phyloP scores from a whole-genome alignment of 92 coral and sea anemone genomes.

The Montipora capitata region DNA sequence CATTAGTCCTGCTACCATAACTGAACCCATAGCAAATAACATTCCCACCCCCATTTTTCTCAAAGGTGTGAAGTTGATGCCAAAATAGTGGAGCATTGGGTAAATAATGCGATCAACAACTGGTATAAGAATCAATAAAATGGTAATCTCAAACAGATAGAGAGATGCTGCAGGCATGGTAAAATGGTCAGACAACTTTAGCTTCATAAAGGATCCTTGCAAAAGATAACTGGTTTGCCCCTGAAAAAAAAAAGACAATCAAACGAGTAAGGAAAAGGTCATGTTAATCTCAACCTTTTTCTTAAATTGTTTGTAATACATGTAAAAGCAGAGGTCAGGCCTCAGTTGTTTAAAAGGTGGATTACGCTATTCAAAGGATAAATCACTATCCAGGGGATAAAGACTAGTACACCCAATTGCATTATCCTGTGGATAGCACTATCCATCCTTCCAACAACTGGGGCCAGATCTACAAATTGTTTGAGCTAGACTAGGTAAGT shows the following conservation, averaged over 20 bases:
- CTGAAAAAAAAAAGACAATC: neutral
- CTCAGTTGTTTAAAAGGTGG: too few species aligned
- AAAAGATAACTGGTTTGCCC: conserved; percentile 60
- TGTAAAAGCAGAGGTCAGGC: too few species aligned
- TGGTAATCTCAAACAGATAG: conserved; percentile 57
- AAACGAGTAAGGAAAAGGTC: neutral
- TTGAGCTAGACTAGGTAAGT: too few species aligned
- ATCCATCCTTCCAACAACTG: too few species aligned
- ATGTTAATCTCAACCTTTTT: too few species aligned
- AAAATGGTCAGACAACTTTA: conserved; percentile 45
- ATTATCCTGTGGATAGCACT: too few species aligned
- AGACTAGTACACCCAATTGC: too few species aligned
- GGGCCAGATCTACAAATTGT: too few species aligned
- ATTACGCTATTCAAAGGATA: too few species aligned
- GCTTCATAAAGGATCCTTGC: conserved; percentile 79
- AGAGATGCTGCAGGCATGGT: conserved; percentile 87
- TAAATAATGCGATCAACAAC: conserved; percentile 51
- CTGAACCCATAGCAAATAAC: conserved; percentile 68
- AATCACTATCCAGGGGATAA: too few species aligned
- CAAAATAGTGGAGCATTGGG: conserved; percentile 52
- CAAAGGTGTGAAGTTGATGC: conserved; percentile 60
- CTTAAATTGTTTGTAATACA: too few species aligned
- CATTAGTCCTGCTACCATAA: conserved; percentile 59
- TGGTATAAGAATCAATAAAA: conserved; percentile 51
- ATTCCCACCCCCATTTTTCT: conserved; percentile 62